These are phyloP conservation scores for Perdita meconis DNA, from an alignment of 2,888 invertebrate genomes.

Conservation along the genomic window DNA sequence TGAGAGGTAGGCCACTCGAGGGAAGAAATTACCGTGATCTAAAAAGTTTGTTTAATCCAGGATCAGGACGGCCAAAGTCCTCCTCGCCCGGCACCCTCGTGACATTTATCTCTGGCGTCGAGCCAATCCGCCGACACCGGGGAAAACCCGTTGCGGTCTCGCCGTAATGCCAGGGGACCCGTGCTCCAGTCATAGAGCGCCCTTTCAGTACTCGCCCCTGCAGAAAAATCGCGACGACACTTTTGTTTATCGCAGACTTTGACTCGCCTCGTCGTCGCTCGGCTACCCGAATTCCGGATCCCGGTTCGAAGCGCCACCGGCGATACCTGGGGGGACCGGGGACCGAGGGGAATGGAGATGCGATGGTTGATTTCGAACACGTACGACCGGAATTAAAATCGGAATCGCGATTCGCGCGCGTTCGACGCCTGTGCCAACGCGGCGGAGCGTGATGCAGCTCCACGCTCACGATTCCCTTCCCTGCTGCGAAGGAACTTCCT, in stretches of 20 bases:
- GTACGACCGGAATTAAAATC: conserved; percentile 4
- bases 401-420: neutral
- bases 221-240: conserved; percentile 3
- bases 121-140: conserved; percentile 29
- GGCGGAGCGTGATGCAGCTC: neutral
- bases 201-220: neutral
- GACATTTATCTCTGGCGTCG: conserved; percentile 42
- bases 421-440: conserved; percentile 16
- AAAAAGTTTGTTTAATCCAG: conserved; percentile 52
- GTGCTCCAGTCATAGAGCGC: conserved; percentile 30
- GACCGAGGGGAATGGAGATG: neutral
- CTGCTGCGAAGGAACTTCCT: neutral
- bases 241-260: neutral
- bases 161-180: conserved; percentile 13
- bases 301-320: too few species aligned
- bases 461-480: neutral
- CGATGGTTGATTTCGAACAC: neutral
- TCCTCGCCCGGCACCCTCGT: conserved; percentile 39
- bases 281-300: neutral
- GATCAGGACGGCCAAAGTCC: conserved; percentile 39
- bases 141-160: conserved; percentile 13
- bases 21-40: conserved; percentile 29
- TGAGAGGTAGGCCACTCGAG: neutral
- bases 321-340: too few species aligned
- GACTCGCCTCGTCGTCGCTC: neutral